phyloP scores from a whole-genome alignment of 1,140 invertebrate genomes.

The Drosophila micromelanica region DNA sequence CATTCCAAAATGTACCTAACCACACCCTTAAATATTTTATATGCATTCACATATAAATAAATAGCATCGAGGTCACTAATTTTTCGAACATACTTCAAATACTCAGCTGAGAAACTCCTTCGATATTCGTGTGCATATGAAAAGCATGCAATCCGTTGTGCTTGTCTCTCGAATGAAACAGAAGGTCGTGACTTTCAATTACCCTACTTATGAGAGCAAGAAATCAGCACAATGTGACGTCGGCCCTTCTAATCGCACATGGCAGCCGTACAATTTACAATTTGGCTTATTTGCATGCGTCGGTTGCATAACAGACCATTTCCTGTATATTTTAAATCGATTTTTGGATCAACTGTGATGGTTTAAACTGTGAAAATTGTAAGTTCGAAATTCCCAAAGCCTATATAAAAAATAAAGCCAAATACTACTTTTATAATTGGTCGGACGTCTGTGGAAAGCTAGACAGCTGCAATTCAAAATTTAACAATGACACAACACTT shows the following conservation, averaged over 20 bases:
- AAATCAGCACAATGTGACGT: constrained; percentile 29
- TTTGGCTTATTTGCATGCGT: constrained; percentile 33
- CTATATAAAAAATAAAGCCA: background rate
- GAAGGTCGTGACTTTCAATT: constrained; percentile 59
- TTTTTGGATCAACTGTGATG: background rate
- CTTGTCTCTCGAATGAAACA: constrained; percentile 44
- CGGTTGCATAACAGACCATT: constrained; percentile 5
- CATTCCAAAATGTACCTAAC: constrained; percentile 21
- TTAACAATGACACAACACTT: constrained; percentile 52
- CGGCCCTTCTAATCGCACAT: constrained; percentile 56
- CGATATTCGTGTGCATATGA: constrained; percentile 21
- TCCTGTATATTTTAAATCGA: constrained; percentile 13
- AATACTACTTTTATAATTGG: constrained; percentile 40
- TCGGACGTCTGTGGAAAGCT: constrained; percentile 43
- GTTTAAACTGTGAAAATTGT: no score
- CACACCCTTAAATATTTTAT: constrained; percentile 23
- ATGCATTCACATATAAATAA: background rate
- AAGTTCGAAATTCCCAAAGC: no score
- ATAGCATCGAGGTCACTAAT: constrained; percentile 10
- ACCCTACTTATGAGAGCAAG: constrained; percentile 37
- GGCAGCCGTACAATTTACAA: constrained; percentile 36
- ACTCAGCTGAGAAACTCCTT: constrained; percentile 23
- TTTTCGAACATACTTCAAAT: constrained; percentile 33
- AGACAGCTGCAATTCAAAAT: constrained; percentile 44
- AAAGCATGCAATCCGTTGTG: constrained; percentile 51